Evolutionary conservation across 2,113 vertebrate species (phyloP).

Genomic region (rabbit (Oryctolagus cuniculus)): mOryCun1.1 NC_091434.1:84246001-84246500

Average conservation of each 20-base stretch:
- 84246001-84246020: background rate
- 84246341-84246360: conserved; percentile 63
- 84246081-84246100: background rate
- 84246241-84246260: conserved; percentile 75
- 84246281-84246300: conserved; percentile 80
- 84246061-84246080: background rate
- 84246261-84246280: conserved; percentile 71
- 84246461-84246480: conserved; percentile 66
- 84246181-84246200: conserved; percentile 61
- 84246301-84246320: conserved; percentile 70
- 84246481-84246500: conserved; percentile 78
- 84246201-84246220: background rate
- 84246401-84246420: conserved; percentile 71
- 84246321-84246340: conserved; percentile 73
- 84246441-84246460: conserved; percentile 78
- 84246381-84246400: conserved; percentile 69
- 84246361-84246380: conserved; percentile 76
- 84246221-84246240: conserved; percentile 72
- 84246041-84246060: conserved; percentile 10
- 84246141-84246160: conserved; percentile 15
- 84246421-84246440: conserved; percentile 65
- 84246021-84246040: conserved; percentile 44
- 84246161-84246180: background rate
- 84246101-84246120: background rate
- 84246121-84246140: background rate